Base-by-base conservation (phyloP, 2,797 vertebrate genomes). In the Schizopygopsis malacanthus region DNA sequence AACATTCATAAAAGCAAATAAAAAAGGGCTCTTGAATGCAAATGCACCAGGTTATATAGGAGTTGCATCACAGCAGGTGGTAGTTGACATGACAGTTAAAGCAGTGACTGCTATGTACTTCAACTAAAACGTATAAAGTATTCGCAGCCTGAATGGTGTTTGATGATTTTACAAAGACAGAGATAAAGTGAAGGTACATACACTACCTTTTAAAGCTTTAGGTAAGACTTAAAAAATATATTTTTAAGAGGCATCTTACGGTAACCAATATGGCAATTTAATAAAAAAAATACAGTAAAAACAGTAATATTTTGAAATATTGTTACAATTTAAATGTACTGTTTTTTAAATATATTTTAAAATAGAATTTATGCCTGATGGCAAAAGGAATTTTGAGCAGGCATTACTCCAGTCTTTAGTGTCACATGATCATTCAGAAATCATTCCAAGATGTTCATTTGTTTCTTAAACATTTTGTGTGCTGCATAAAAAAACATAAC, bases 1-100 rank as follows among this genome's bases (percentile, higher is more conserved):
- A 85, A 85, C 12, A 79, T 79, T 79, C 52, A 79, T 59, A 16
- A 79, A 85, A 85, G 18, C 41, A 33, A 84, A 41, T 15, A 22
- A 65, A 39, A 84, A 83, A 76, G 45, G 15, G 22, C 10, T 52
- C 45, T 78, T 78, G 65, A 79, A 59, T 47, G 43, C 0, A 4
- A 84, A 67, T 25, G 8, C 22, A 47, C 8, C 18, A 6, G 75
- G 54, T 70, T 56, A 45, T 79, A 39, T 65, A 70, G 63, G 65
- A 59, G 50, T 67, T 65, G n/a, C 72, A 41, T 50, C 43, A 76
- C 82, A 82, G 39, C 69, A 39, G 28, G 28, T 52, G 59, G 59
- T 67, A 41, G 59, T 25, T 76, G 71, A 83, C 43, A 76, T 82
- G 67, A 43, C 10, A 28, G 9, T 71, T 43, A 43, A 41, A n/a